Conservation (phyloP, 2,113 vertebrate genomes). For the Nesoenas mayeri region DNA sequence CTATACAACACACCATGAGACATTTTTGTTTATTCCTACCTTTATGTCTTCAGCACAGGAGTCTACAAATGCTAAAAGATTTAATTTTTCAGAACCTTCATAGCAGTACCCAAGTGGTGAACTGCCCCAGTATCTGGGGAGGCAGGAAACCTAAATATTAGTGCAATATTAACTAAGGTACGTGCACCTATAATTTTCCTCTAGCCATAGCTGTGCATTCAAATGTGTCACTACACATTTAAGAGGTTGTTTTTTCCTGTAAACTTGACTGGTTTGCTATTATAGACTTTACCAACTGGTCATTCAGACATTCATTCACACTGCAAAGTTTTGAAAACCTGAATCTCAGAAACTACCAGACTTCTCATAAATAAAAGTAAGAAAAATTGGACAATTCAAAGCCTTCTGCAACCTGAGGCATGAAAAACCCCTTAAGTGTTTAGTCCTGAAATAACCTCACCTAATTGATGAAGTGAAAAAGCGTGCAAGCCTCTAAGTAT, state of each 20-base stretch:
- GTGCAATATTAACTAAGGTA: not conserved
- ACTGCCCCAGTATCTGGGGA: not conserved
- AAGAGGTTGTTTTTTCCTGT: not conserved
- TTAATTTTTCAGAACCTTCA: not conserved
- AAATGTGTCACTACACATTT: not conserved
- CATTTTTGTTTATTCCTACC: not conserved
- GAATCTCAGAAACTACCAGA: not conserved
- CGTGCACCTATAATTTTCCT: rapidly evolving
- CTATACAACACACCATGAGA: rapidly evolving
- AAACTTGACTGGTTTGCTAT: not conserved
- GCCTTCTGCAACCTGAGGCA: not conserved
- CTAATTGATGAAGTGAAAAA: too few species aligned
- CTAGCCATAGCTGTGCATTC: not conserved
- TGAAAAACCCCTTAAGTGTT: not conserved
- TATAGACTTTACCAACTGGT: not conserved
- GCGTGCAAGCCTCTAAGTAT: too few species aligned
- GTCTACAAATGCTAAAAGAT: too few species aligned
- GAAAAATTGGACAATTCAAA: not conserved
- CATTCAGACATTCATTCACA: not conserved
- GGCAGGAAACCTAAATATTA: not conserved
- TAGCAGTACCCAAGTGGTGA: not conserved
- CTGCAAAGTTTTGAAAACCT: not conserved
- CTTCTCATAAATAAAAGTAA: not conserved
- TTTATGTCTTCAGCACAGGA: not conserved
- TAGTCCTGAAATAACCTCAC: not conserved